phyloP scores from a whole-genome alignment of 1,140 invertebrate species.

The Drosophila pandora region DNA sequence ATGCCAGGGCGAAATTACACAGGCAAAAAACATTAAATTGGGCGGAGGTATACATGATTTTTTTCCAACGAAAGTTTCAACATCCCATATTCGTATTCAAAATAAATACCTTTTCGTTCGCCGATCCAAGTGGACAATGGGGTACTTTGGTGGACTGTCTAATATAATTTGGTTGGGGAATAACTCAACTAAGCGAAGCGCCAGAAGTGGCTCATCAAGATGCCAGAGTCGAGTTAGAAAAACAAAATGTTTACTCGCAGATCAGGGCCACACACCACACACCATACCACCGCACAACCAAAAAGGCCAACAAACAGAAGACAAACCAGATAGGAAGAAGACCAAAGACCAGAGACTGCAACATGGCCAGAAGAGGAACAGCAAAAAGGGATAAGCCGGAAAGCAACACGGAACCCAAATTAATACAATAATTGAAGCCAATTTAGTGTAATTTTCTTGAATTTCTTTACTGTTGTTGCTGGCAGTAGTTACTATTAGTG shows the following conservation, averaged over 20 bases:
- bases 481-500: constrained; percentile 17
- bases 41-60: not conserved
- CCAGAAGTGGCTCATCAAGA: constrained; percentile 66
- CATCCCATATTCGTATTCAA: not conserved
- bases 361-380: constrained; percentile 29
- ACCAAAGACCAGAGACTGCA: constrained; percentile 24
- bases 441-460: constrained; percentile 83
- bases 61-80: not conserved
- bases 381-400: constrained; percentile 81
- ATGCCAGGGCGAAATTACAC: constrained; percentile 10
- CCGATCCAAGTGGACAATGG: constrained; percentile 9
- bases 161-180: constrained; percentile 72
- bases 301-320: not conserved
- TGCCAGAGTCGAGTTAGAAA: constrained; percentile 74
- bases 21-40: constrained; percentile 2
- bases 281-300: constrained; percentile 10
- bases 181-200: constrained; percentile 69
- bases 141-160: constrained; percentile 42
- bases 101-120: not conserved
- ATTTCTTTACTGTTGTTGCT: constrained; percentile 57
- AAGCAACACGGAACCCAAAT: constrained; percentile 83
- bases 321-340: constrained; percentile 3
- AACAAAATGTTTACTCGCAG: constrained; percentile 68
- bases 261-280: constrained; percentile 36
- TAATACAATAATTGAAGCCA: constrained; percentile 84